Evolutionary conservation across 2,113 vertebrate genomes (phyloP), one percentile per base, ranked within the genome.

Genomic region (Tetraodon nigroviridis): DNA sequence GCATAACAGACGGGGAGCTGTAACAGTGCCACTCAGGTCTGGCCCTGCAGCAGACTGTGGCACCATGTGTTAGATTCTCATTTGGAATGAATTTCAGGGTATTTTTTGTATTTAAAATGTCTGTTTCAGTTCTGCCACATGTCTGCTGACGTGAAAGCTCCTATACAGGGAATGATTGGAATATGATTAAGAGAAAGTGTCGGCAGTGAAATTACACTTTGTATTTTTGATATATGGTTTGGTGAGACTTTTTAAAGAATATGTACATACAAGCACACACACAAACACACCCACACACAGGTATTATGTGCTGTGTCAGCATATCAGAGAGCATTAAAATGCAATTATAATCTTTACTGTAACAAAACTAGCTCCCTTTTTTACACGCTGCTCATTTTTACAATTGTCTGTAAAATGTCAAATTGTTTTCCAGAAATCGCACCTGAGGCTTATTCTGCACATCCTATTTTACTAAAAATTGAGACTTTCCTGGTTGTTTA

Each of bases 311-410:
- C 51, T 69, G 65, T 79, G 75, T 74, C 74, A 66, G 52, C 53
- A 50, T 75, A 81, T 82, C 80, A 81, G 71, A 81, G 78, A 71
- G 48, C 51, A 57, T 16, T 82, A 81, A 76, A 87, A 53, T 14
- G 60, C 29, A 69, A 86, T 88, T 85, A 87, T 79, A 73, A 79
- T 74, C 81, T 79, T 74, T 81, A 73, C 85, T 75, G 88, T 86
- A 74, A 58, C 74, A 69, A 79, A 84, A 65, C 79, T 65, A 65
- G 69, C 83, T 83, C 73, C 71, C 56, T 79, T 86, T 87, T 87
- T 89, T 84, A 86, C 76, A 81, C 72, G 78, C 72, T 58, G 66
- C 69, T 76, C 83, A 70, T 73, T n/a, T n/a, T n/a, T n/a, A n/a
- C 74, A 51, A 51, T 67, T 77, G 78, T 44, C 58, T 58, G 64